phyloP scores from a whole-genome alignment of 2,888 invertebrate species.

The Kryphioiulus occultus region DNA sequence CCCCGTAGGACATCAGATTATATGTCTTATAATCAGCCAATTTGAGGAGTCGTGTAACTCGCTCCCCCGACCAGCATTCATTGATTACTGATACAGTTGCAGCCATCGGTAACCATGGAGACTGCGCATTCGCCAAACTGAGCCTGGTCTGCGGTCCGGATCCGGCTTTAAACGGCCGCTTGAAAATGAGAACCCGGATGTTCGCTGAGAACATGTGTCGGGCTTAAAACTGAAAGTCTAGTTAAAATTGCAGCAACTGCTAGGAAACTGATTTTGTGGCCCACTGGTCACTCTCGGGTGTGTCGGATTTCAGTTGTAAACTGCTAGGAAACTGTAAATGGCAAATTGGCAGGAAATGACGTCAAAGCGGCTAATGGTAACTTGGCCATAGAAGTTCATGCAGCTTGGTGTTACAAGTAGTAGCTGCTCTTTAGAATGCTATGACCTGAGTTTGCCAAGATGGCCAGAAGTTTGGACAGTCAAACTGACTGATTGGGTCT shows the following conservation, averaged over 20 bases:
- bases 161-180: not conserved
- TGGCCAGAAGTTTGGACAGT: too few species aligned
- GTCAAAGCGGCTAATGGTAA: too few species aligned
- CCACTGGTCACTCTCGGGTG: too few species aligned
- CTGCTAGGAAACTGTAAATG: too few species aligned
- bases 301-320: too few species aligned
- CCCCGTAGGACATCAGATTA: constrained; percentile 29
- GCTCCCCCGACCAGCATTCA: constrained; percentile 25
- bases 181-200: not conserved
- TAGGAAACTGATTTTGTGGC: not conserved
- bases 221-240: not conserved
- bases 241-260: not conserved
- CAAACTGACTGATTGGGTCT: too few species aligned
- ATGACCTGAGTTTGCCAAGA: too few species aligned
- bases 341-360: not conserved
- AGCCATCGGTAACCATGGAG: constrained; percentile 18
- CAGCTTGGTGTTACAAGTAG: too few species aligned
- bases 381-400: too few species aligned
- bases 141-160: not conserved
- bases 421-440: too few species aligned
- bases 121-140: not conserved
- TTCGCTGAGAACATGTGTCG: not conserved
- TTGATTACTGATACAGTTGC: constrained; percentile 36
- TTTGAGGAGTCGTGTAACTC: constrained; percentile 33
- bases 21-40: constrained; percentile 35